A percentile compares a stretch with the other conserved stretches of the same genome.
Conservation (phyloP, 2,888 invertebrate species). For the Nomada goodeniana region DNA sequence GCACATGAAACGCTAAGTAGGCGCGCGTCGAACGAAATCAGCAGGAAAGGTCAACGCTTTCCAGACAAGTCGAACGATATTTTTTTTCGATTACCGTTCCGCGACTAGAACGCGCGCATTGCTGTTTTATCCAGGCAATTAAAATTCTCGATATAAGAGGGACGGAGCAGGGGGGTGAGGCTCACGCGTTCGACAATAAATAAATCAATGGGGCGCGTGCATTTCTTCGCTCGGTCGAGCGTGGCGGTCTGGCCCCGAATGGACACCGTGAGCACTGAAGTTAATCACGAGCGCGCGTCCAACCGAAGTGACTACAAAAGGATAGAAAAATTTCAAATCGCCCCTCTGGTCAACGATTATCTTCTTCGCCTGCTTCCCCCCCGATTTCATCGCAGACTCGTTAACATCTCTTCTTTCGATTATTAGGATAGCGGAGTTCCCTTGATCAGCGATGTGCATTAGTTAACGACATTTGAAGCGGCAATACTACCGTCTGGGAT, state of each 20-base stretch:
- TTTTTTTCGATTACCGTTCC: neutral
- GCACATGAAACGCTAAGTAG: neutral
- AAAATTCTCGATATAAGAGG: conserved; percentile 66
- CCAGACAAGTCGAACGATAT: neutral
- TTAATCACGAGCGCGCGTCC: conserved; percentile 43
- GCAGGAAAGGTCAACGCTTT: conserved; percentile 1
- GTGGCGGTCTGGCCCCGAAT: conserved; percentile 62
- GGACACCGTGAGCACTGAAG: conserved; percentile 31
- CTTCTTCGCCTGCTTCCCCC: neutral
- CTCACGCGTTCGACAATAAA: conserved; percentile 70
- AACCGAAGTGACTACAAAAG: conserved; percentile 30
- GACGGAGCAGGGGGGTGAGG: conserved; percentile 31
- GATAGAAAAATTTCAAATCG: conserved; percentile 27
- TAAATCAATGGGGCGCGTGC: conserved; percentile 75
- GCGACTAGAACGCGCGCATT: neutral
- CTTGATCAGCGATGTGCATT: too few species aligned
- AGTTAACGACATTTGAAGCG: too few species aligned
- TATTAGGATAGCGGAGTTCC: neutral
- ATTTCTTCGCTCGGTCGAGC: conserved; percentile 75
- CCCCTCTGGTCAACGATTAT: neutral
- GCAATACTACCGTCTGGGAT: too few species aligned
- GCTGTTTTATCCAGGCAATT: conserved; percentile 61
- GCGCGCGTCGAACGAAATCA: neutral
- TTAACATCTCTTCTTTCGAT: neutral
- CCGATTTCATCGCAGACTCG: neutral